Conservation (phyloP, 2,797 vertebrate species). For the Gymnoscopelus braueri region DNA sequence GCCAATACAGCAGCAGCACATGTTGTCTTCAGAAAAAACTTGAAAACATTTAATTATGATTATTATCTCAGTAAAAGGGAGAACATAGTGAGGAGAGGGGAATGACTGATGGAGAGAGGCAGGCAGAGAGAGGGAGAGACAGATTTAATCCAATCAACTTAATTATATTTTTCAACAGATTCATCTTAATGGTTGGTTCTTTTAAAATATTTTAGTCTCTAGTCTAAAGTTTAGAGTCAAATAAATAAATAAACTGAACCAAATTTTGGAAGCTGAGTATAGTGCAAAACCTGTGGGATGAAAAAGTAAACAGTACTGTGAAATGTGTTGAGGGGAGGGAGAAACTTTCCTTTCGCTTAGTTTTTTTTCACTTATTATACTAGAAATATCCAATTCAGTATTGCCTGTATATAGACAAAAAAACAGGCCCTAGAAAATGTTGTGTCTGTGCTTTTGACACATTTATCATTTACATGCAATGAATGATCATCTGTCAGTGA, state of each 20-base stretch:
- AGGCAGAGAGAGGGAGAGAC: neutral
- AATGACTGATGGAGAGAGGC: neutral
- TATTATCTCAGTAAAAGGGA: neutral
- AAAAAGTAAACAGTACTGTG: neutral
- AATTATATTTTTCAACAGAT: too few species aligned
- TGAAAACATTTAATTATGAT: neutral
- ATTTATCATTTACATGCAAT: too few species aligned
- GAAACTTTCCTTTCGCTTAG: too few species aligned
- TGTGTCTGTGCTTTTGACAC: too few species aligned
- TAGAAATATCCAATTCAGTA: too few species aligned
- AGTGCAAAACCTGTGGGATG: neutral
- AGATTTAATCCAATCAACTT: neutral
- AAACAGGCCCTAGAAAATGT: too few species aligned
- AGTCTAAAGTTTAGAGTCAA: too few species aligned
- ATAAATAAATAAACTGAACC: too few species aligned
- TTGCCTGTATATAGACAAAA: too few species aligned
- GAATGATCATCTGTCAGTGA: neutral
- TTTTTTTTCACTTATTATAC: too few species aligned
- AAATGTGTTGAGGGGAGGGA: neutral
- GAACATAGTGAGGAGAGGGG: neutral
- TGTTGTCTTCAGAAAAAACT: constrained; percentile 41
- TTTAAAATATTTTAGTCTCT: too few species aligned
- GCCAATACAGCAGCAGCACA: constrained; percentile 33
- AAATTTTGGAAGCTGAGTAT: neutral
- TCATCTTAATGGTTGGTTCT: too few species aligned